Conservation (phyloP, 1,140 invertebrate species). For the Homalodisca vitripennis region DNA sequence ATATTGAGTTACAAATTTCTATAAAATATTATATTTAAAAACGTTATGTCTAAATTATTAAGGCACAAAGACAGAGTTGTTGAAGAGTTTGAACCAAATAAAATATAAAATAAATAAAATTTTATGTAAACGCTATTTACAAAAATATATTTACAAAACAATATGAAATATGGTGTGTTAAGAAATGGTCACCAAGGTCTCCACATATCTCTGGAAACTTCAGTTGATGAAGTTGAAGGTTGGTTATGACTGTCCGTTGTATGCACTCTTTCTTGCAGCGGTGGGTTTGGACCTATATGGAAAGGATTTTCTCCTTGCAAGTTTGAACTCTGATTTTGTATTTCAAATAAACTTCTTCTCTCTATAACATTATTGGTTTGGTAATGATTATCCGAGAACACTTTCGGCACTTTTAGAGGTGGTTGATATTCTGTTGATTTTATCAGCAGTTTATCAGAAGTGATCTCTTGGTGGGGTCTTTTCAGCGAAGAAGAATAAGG, state of each 20-base stretch:
- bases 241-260: slow-evolving; percentile 15
- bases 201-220: slow-evolving; percentile 37
- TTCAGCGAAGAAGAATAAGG: not conserved
- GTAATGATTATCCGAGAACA: slow-evolving; percentile 2
- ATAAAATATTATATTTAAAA: not conserved
- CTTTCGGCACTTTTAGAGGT: slow-evolving; percentile 14
- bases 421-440: not conserved
- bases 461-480: slow-evolving; percentile 3
- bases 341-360: slow-evolving; percentile 11
- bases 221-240: slow-evolving; percentile 30
- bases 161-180: not conserved
- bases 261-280: not conserved
- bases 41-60: not conserved
- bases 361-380: not conserved
- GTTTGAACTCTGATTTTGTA: not conserved
- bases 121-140: too few relatives aligned
- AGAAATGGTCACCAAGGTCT: slow-evolving; percentile 34
- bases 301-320: not conserved
- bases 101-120: too few relatives aligned
- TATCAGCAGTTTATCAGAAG: not conserved
- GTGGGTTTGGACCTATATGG: not conserved
- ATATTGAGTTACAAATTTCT: not conserved
- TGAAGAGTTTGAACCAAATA: not conserved
- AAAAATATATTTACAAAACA: not conserved
- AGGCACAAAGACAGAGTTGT: not conserved